Percentiles rank a stretch among this genome's conserved stretches.
Conservation (phyloP, 2,797 vertebrate genomes). For the Streptopelia turtur region DNA sequence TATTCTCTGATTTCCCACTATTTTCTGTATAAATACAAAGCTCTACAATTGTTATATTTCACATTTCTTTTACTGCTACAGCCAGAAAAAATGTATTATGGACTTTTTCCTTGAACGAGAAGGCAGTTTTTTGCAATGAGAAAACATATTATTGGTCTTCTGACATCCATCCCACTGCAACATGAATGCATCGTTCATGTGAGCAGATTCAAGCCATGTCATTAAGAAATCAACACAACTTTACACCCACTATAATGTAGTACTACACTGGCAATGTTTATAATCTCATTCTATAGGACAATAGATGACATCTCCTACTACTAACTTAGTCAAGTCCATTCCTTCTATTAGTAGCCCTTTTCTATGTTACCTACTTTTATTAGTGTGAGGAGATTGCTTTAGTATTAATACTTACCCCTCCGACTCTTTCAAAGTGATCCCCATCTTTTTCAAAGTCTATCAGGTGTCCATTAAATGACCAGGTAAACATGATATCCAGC, state of each 20-base stretch:
- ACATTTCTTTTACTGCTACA: background rate
- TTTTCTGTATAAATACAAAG: background rate
- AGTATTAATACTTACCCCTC: slow-evolving; percentile 89
- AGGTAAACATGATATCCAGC: slow-evolving; percentile 92
- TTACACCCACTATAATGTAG: background rate
- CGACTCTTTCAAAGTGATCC: slow-evolving; percentile 95
- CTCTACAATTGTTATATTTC: background rate
- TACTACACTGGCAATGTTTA: background rate
- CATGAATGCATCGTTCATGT: accelerated
- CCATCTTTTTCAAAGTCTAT: slow-evolving; percentile 94
- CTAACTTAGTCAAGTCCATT: background rate
- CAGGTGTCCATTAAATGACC: slow-evolving; percentile 95
- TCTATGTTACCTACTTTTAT: background rate
- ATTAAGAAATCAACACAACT: background rate
- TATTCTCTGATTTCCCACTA: background rate
- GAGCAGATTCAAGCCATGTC: background rate
- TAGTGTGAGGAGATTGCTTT: background rate
- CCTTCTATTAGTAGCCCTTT: background rate
- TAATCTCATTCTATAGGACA: background rate
- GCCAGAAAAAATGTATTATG: background rate
- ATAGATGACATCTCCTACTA: background rate
- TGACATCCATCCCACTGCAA: background rate
- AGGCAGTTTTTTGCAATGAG: background rate
- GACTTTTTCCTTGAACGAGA: background rate
- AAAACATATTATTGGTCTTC: background rate